Percentiles rank a stretch among this genome's conserved stretches.
Conservation (phyloP, 2,888 invertebrate genomes). For the Cataglyphis altisquamis region DNA sequence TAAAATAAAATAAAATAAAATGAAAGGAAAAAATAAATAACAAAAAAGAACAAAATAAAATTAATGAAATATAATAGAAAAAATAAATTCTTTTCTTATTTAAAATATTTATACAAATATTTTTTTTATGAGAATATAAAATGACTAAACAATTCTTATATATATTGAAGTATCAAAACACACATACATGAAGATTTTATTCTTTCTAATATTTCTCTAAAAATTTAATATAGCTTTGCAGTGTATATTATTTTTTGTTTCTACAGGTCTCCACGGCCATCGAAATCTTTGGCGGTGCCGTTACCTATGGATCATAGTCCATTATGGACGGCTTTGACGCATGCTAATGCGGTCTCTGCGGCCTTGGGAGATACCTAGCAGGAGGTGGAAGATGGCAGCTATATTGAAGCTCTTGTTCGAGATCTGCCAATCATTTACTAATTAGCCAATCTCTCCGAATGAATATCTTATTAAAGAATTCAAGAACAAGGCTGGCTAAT, state of each 20-base stretch:
- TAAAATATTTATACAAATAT: background rate
- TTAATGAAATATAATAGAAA: background rate
- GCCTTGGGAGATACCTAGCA: slow-evolving; percentile 87
- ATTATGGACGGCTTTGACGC: slow-evolving; percentile 93
- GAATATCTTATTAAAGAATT: background rate
- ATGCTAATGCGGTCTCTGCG: slow-evolving; percentile 88
- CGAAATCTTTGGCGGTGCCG: slow-evolving; percentile 80
- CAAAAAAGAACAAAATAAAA: background rate
- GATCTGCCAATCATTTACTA: slow-evolving; percentile 89
- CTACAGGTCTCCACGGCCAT: slow-evolving; percentile 82
- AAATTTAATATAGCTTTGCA: background rate
- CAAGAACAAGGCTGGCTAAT: background rate
- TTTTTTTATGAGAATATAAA: background rate
- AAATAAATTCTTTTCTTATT: background rate
- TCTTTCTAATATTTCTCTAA: background rate
- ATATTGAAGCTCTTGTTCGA: slow-evolving; percentile 88
- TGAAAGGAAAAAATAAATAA: background rate
- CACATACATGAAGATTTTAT: background rate
- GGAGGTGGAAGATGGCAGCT: slow-evolving; percentile 86
- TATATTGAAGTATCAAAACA: background rate
- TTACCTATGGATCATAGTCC: slow-evolving; percentile 90
- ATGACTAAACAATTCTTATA: background rate
- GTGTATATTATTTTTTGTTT: background rate
- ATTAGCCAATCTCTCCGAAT: slow-evolving; percentile 62
- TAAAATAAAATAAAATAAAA: slow-evolving; percentile 14